Evolutionary conservation across 2,113 vertebrate species (phyloP).

Genomic region (Platycercus adscitus): DNA sequence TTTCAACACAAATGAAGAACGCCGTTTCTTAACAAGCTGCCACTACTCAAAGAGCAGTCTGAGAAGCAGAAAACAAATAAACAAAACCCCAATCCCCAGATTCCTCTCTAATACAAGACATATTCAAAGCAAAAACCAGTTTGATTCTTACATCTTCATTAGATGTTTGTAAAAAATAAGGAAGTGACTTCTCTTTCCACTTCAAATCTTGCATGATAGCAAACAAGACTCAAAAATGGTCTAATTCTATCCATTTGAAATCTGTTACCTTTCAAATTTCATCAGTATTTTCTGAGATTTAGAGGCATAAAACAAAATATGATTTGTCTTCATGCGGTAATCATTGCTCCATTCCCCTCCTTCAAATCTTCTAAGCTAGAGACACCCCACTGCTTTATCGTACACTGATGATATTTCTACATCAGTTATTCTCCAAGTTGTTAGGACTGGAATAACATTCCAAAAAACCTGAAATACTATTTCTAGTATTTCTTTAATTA

Average conservation of each 20-base stretch:
- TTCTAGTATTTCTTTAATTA: background rate
- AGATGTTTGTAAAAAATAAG: background rate
- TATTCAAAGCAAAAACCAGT: background rate
- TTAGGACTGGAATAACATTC: background rate
- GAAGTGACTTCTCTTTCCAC: background rate
- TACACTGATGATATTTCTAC: background rate
- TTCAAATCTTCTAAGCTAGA: background rate
- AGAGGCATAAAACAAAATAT: background rate
- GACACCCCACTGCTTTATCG: background rate
- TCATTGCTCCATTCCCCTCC: background rate
- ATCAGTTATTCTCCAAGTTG: background rate
- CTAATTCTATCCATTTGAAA: background rate
- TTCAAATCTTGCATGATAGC: background rate
- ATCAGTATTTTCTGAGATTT: background rate
- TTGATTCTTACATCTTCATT: background rate
- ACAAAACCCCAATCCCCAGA: background rate
- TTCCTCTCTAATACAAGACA: background rate
- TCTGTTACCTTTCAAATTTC: background rate
- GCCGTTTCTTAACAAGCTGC: background rate
- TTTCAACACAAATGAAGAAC: background rate
- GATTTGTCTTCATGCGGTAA: background rate
- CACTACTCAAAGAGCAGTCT: background rate
- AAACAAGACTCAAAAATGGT: background rate
- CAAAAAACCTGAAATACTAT: background rate
- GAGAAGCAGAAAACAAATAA: background rate